A percentile compares a stretch with the other conserved stretches of the same genome.
phyloP scores from a whole-genome alignment of 2,113 vertebrate species.

The Ageneiosus marmoratus region DNA sequence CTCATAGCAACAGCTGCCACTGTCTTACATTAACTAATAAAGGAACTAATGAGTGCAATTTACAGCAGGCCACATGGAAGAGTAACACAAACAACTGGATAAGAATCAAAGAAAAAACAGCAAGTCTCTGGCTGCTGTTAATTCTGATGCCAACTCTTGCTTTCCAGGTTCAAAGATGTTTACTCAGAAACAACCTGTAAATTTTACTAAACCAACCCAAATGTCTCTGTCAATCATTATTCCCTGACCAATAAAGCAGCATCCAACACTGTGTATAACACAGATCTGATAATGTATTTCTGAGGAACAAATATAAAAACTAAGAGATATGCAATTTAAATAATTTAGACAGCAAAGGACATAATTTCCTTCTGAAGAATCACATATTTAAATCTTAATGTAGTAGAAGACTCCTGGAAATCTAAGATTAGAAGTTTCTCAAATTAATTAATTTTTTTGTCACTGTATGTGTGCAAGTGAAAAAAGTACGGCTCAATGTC shows the following conservation, averaged over 20 bases:
- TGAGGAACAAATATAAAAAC: neutral
- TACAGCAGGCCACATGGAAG: neutral
- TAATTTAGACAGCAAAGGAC: neutral
- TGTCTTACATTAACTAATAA: neutral
- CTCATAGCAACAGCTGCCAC: conserved; percentile 3
- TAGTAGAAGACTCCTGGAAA: too few relatives aligned
- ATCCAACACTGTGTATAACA: neutral
- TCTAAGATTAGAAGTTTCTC: too few relatives aligned
- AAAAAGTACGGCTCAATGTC: neutral
- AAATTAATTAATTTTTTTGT: neutral
- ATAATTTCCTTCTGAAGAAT: too few relatives aligned
- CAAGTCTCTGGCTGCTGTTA: neutral
- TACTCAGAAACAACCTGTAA: neutral
- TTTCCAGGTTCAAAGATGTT: neutral
- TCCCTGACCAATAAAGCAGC: neutral
- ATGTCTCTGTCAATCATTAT: neutral
- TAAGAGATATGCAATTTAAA: neutral
- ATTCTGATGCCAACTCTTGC: neutral
- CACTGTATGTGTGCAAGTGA: neutral
- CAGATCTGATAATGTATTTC: too few relatives aligned
- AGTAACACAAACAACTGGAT: neutral
- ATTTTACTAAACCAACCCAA: neutral
- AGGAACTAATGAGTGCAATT: neutral
- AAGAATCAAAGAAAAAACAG: neutral
- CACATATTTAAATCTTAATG: too few relatives aligned